These are phyloP conservation scores for Chromobotia macracanthus DNA, from an alignment of 2,797 vertebrate genomes.

Conservation along the genomic window DNA sequence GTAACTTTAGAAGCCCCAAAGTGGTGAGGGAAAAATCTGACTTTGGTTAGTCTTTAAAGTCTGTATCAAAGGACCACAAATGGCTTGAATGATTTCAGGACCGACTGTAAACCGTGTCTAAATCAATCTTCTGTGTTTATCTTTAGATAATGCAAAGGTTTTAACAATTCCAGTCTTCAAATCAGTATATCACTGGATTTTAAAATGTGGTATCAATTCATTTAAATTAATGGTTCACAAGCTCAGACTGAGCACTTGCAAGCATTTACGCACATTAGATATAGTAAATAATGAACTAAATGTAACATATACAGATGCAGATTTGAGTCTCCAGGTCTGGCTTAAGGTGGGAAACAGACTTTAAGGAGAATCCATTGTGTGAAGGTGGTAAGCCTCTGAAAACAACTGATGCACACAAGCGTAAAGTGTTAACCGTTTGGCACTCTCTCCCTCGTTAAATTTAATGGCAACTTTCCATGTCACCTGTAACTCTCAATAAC, in stretches of 20 bases:
- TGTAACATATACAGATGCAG: not conserved
- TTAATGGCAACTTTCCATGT: constrained; percentile 71
- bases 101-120: not conserved
- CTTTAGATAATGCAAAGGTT: constrained; percentile 20
- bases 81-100: constrained; percentile 25
- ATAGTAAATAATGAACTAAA: not conserved
- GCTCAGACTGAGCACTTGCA: constrained; percentile 2
- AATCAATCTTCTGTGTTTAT: constrained; percentile 25
- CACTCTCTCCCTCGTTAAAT: constrained; percentile 67
- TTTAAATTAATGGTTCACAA: constrained; percentile 20
- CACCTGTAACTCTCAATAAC: constrained; percentile 75
- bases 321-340: not conserved
- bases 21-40: not conserved
- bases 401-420: constrained; percentile 53
- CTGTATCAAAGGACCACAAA: constrained; percentile 11
- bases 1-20: constrained; percentile 20
- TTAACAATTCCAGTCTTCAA: not conserved
- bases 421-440: constrained; percentile 67
- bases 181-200: not conserved
- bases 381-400: constrained; percentile 49
- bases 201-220: not conserved
- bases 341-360: not conserved
- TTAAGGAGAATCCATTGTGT: constrained; percentile 23
- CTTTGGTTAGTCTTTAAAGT: constrained; percentile 15
- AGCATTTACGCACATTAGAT: constrained; percentile 1